These are phyloP conservation scores for Motacilla alba DNA, from an alignment of 2,113 vertebrate genomes.

Conservation along the genomic window DNA sequence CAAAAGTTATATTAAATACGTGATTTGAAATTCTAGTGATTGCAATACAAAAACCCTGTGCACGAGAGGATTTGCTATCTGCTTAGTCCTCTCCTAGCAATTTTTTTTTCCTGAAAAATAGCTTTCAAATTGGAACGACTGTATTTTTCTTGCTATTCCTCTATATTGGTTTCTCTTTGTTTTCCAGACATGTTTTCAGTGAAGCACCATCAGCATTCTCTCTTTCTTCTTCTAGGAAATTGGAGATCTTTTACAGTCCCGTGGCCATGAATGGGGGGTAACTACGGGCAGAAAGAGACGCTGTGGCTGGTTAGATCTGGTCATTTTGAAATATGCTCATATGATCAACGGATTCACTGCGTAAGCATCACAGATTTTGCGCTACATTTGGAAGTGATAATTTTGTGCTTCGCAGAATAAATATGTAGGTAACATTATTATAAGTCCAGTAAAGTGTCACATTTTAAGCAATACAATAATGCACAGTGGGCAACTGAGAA, in stretches of 20 bases:
- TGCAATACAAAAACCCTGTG: neutral
- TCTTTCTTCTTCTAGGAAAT: conserved; percentile 72
- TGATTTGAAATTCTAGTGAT: neutral
- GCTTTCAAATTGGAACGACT: neutral
- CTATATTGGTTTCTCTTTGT: neutral
- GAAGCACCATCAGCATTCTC: neutral
- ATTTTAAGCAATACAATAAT: conserved; percentile 37
- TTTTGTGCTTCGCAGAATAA: conserved; percentile 65
- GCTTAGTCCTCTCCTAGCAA: neutral
- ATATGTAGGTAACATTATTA: conserved; percentile 71
- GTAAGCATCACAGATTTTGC: conserved; percentile 80
- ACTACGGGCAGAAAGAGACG: conserved; percentile 95
- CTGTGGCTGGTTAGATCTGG: conserved; percentile 95
- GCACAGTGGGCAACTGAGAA: neutral
- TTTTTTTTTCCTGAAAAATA: neutral
- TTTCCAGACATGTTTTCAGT: neutral
- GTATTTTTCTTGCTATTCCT: accelerated
- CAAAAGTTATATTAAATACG: neutral
- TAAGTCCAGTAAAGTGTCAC: conserved; percentile 55
- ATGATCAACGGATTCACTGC: conserved; percentile 98
- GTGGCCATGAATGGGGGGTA: conserved; percentile 94
- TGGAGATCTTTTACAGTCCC: conserved; percentile 90
- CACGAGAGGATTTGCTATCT: neutral
- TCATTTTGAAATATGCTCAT: conserved; percentile 93
- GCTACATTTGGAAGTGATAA: conserved; percentile 66